Percentiles rank a stretch among this genome's conserved stretches.
phyloP scores from a whole-genome alignment of 2,113 vertebrate genomes.

The Pleuronectes platessa region DNA sequence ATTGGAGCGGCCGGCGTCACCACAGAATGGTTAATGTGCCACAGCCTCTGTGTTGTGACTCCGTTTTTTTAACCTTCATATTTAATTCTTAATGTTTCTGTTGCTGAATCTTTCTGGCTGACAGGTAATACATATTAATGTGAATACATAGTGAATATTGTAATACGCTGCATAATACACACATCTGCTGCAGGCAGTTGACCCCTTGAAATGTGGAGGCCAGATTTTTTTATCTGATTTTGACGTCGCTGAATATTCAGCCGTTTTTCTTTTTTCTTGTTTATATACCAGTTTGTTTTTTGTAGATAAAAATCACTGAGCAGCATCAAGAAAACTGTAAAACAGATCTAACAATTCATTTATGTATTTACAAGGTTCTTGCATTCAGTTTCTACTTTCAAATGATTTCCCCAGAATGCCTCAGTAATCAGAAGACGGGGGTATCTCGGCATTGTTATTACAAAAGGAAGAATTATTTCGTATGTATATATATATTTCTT shows the following conservation, averaged over 20 bases:
- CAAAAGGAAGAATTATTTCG: constrained; percentile 14
- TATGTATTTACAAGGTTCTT: background rate
- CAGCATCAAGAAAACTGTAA: too few relatives aligned
- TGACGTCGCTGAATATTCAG: background rate
- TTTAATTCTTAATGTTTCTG: too few relatives aligned
- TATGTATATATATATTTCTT: constrained; percentile 7
- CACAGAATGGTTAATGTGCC: background rate
- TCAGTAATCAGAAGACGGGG: constrained; percentile 27
- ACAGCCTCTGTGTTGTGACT: background rate
- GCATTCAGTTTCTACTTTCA: constrained; percentile 12
- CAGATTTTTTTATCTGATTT: constrained; percentile 10
- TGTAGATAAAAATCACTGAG: too few relatives aligned
- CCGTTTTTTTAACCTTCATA: too few relatives aligned
- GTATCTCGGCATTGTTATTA: constrained; percentile 18
- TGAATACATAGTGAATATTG: constrained; percentile 31
- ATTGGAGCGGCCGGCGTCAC: too few relatives aligned
- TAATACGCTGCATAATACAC: constrained; percentile 25
- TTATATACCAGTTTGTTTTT: too few relatives aligned
- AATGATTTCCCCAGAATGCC: constrained; percentile 32
- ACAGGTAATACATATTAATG: constrained; percentile 41
- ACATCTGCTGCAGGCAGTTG: constrained; percentile 2
- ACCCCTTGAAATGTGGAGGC: constrained; percentile 14
- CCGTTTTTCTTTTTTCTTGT: too few relatives aligned
- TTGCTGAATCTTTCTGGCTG: background rate
- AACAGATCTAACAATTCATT: too few relatives aligned